phyloP scores from a whole-genome alignment of 2,113 vertebrate genomes.

The Salvelinus namaycush region DNA sequence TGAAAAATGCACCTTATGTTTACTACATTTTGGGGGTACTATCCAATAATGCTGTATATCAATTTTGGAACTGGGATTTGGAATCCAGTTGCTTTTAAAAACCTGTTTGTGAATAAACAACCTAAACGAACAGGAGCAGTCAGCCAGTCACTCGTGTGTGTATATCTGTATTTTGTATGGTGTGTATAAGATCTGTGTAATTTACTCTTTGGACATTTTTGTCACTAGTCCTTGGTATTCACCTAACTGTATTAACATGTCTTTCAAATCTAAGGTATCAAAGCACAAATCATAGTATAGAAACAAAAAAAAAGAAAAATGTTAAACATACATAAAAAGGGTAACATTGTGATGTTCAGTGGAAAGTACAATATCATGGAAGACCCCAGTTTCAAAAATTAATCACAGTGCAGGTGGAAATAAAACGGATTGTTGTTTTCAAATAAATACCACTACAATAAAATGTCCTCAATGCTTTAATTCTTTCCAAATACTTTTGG shows the following conservation, averaged over 20 bases:
- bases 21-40: constrained; percentile 32
- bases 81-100: constrained; percentile 28
- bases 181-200: constrained; percentile 71
- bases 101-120: constrained; percentile 45
- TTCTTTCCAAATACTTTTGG: constrained; percentile 7
- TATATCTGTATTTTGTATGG: constrained; percentile 68
- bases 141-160: constrained; percentile 64
- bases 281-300: constrained; percentile 78
- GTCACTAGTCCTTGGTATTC: constrained; percentile 56
- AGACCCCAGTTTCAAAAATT: constrained; percentile 65
- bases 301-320: constrained; percentile 56
- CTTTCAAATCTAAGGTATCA: constrained; percentile 72
- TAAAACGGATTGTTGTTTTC: constrained; percentile 77
- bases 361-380: constrained; percentile 74
- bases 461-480: constrained; percentile 30
- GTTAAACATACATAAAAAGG: constrained; percentile 64
- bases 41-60: constrained; percentile 36
- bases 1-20: constrained; percentile 73
- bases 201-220: constrained; percentile 68
- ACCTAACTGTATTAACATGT: constrained; percentile 67
- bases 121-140: constrained; percentile 55
- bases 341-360: constrained; percentile 76
- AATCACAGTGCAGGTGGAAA: constrained; percentile 69
- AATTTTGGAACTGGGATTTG: constrained; percentile 41
- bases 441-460: constrained; percentile 77